Base-by-base conservation (phyloP, 2,888 invertebrate genomes). In the Lacanobia oleracea region DNA sequence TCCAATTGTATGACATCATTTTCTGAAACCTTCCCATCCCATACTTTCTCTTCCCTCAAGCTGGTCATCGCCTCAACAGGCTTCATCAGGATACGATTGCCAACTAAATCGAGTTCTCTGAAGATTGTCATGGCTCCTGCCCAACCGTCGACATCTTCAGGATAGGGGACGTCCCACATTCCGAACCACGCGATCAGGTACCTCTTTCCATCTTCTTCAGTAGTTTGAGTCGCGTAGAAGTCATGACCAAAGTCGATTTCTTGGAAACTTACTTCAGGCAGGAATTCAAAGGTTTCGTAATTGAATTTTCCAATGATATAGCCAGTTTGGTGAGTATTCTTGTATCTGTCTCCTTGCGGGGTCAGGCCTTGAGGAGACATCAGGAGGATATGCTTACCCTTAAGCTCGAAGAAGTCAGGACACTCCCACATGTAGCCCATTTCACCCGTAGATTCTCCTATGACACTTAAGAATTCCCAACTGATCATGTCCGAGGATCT, bases 351-450 rank as follows among this genome's bases (percentile, higher is more conserved):
- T 2, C 94, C 96, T 79, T 91, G 79, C 2, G 93, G 89, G 43
- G 88, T 84, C 66, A 96, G 79, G 9, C 95, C 95, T 86, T 95
- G 95, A 0, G 95, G 94, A 1, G 95, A 96, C 88, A 96, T 91
- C 3, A 96, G 86, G 5, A 96, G 82, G 0, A 96, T 86, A 67
- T 91, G 91, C 71, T 92, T 96, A 18, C 94, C 94, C 33, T 93
- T 89, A 2, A 96, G 82, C 77, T 96, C 93, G 43, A 96, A 96
- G 70, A 96, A 94, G 77, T 96, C 96, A 0, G 96, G 96, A 75
- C 96, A 96, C 80, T 96, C 96, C 95, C 95, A 96, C 95, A 96
- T 95, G 67, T 94, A 95, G 7, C 94, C 94, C 81, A 93, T 79
- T 16, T 90, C 89, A 12, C 92, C 93, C 4, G 91, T 85, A 1